Percentiles rank a stretch among this genome's conserved stretches.
These are phyloP conservation scores for Bufo gargarizans DNA, from an alignment of 2,113 vertebrate species.

Conservation along the genomic window DNA sequence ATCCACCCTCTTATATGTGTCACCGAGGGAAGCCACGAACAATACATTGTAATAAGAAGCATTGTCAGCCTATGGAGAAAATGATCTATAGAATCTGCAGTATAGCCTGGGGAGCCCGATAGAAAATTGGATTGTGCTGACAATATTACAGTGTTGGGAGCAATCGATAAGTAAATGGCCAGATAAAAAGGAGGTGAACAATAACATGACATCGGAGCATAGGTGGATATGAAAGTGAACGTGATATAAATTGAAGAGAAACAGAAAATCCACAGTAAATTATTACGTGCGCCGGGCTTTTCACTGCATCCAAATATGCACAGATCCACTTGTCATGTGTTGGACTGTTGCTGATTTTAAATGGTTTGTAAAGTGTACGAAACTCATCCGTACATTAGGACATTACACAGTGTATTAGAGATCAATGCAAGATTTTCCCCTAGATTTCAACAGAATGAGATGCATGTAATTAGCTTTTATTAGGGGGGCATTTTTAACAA, in stretches of 20 bases:
- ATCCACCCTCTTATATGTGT: background rate
- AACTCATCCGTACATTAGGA: background rate
- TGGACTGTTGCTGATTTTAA: background rate
- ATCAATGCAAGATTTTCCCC: no score
- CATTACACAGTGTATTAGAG: no score
- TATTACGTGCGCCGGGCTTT: background rate
- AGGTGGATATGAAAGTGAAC: background rate
- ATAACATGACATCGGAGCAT: background rate
- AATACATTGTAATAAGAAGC: background rate
- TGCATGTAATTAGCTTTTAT: no score
- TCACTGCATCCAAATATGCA: background rate
- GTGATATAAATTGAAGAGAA: background rate
- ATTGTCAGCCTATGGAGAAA: background rate
- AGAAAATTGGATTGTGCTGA: slow-evolving; percentile 30
- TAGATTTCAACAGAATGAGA: no score
- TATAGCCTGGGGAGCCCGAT: background rate
- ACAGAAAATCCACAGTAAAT: background rate
- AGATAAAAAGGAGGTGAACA: background rate
- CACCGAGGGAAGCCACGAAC: background rate
- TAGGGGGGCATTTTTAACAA: no score
- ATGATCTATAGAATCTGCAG: background rate
- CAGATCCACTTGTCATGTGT: background rate
- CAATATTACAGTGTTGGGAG: slow-evolving; percentile 30
- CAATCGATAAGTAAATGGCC: slow-evolving; percentile 18
- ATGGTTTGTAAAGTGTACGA: background rate